A percentile compares a stretch with the other conserved stretches of the same genome.
phyloP scores from a whole-genome alignment of 2,113 vertebrate genomes.

The Propithecus coquereli region DNA sequence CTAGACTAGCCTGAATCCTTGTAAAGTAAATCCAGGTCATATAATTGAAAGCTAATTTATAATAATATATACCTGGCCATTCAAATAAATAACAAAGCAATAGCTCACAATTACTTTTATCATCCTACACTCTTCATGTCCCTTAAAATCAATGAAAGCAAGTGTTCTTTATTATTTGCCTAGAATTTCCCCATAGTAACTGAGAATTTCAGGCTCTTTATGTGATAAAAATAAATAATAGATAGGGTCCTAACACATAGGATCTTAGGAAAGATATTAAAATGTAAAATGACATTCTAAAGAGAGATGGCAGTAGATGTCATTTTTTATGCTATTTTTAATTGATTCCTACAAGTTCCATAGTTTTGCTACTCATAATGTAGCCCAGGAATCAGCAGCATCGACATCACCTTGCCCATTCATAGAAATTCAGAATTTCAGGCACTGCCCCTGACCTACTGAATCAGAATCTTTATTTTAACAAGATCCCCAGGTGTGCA shows the following conservation, averaged over 20 bases:
- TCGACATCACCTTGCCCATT: neutral
- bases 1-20: neutral
- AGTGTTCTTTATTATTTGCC: neutral
- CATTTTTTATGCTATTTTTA: neutral
- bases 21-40: neutral
- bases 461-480: neutral
- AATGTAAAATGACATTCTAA: neutral
- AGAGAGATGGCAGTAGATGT: neutral
- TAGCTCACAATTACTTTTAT: neutral
- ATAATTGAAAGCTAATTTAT: neutral
- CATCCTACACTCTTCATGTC: neutral
- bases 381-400: neutral
- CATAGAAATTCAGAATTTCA: neutral
- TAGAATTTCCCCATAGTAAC: neutral
- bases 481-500: neutral
- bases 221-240: neutral
- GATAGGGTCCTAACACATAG: neutral
- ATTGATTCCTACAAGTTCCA: neutral
- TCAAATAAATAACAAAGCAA: neutral
- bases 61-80: neutral
- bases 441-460: neutral
- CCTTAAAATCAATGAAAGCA: neutral
- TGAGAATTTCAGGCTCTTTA: neutral
- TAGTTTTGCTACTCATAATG: neutral
- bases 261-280: neutral